Base-by-base conservation (phyloP, 2,113 vertebrate genomes). In the Psophia crepitans region DNA sequence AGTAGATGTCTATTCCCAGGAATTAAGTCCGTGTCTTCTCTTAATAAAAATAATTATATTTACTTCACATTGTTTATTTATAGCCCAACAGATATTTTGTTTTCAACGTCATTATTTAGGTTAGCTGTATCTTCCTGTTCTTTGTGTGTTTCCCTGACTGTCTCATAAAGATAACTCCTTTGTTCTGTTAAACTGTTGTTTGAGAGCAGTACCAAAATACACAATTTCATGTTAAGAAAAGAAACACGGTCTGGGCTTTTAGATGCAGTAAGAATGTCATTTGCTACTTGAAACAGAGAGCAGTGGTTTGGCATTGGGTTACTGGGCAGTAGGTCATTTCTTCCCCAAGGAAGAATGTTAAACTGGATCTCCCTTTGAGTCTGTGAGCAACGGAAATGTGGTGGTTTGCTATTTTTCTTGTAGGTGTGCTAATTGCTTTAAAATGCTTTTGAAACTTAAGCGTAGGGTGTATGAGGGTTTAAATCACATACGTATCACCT, bases 151-250 rank as follows among this genome's bases (percentile, higher is more conserved):
- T 89, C 78, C 96, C 96, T 71, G 79, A 35, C 96, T 97, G 89
- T 83, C 81, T 95, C 85, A 87, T 90, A 87, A 94, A 96, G 93
- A 97, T 96, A 93, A 81, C 54, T 96, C 89, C 84, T 97, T 96
- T 98, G 96, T 97, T 93, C 86, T 96, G 43, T 78, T 96, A 94
- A 96, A 89, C 76, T 90, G 87, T 60, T 90, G 73, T 76, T 92
- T 83, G 89, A 97, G 73, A 60, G 39, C 90, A 85, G 82, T 77
- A 95, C 77, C 78, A 95, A 96, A 97, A 95, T 90, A 92, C 80
- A 79, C 87, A 79, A 69, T 89, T 94, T 95, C 90, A 77, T 60
- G 90, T 96, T 89, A 92, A 90, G 89, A 86, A 96, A 94, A 97
- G 90, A 87, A 95, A 92, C 28, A 12, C 19, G 39, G n/a, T 44